Conservation (phyloP, 2,888 invertebrate species). For the Hoplodrina blanda region DNA sequence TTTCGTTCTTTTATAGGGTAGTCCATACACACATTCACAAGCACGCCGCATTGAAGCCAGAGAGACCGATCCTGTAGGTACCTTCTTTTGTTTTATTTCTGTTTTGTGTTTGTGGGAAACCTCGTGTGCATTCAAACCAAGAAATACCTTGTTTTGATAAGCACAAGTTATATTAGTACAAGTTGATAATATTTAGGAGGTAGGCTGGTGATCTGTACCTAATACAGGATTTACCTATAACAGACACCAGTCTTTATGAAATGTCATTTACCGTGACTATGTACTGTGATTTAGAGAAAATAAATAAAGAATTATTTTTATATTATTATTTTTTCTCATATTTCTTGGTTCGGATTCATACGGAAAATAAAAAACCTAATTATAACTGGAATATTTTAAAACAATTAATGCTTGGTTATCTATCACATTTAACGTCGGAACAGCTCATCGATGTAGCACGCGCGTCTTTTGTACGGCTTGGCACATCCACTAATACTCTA, state of each 20-base stretch:
- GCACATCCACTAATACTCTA: slow-evolving; percentile 59
- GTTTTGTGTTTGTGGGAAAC: slow-evolving; percentile 58
- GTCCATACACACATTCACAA: slow-evolving; percentile 89
- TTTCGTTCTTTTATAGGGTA: slow-evolving; percentile 92
- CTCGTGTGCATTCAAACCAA: slow-evolving; percentile 29
- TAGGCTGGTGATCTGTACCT: too few relatives aligned
- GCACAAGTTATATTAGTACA: neutral
- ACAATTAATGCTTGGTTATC: slow-evolving; percentile 63
- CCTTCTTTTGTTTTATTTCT: slow-evolving; percentile 81
- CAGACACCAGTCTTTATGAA: too few relatives aligned
- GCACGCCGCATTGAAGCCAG: slow-evolving; percentile 85
- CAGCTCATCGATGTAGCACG: slow-evolving; percentile 52
- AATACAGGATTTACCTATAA: too few relatives aligned
- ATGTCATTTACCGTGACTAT: too few relatives aligned
- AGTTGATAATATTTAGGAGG: neutral
- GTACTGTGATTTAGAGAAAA: too few relatives aligned
- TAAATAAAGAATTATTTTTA: too few relatives aligned
- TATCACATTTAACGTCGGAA: slow-evolving; percentile 26
- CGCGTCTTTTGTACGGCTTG: slow-evolving; percentile 44
- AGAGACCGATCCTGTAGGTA: slow-evolving; percentile 94
- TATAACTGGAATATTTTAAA: slow-evolving; percentile 36
- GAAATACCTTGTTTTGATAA: slow-evolving; percentile 39
- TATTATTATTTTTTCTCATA: neutral
- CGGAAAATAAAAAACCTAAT: slow-evolving; percentile 12
- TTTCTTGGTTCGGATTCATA: slow-evolving; percentile 30